Evolutionary conservation across 2,797 vertebrate genomes (phyloP).

Genomic region (Notolepis coatsorum): DNA sequence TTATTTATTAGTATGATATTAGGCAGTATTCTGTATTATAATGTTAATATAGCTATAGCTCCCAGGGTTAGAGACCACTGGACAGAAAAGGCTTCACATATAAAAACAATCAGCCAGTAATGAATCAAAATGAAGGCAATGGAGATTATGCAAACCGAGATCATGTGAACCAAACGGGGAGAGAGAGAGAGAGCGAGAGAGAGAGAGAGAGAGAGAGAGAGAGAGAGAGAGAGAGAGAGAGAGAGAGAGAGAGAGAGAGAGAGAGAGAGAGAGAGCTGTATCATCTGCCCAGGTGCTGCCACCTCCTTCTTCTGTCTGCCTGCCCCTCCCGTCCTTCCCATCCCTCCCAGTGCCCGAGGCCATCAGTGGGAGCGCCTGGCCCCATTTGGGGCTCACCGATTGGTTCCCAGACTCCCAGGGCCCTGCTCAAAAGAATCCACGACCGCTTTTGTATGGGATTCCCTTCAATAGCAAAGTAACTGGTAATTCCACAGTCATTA

Average conservation of each 20-base stretch:
- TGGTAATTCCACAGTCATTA: conserved; percentile 67
- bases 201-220: background rate
- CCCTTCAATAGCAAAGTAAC: conserved; percentile 74
- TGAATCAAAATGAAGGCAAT: too few relatives aligned
- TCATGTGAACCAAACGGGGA: too few relatives aligned
- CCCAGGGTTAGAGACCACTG: too few relatives aligned
- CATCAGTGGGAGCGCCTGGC: conserved; percentile 59
- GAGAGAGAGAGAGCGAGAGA: background rate
- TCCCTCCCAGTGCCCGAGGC: conserved; percentile 59
- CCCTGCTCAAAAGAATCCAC: conserved; percentile 76
- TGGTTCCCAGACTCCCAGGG: conserved; percentile 70
- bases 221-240: background rate
- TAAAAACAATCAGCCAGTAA: too few relatives aligned
- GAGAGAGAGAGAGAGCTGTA: background rate
- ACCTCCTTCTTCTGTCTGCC: conserved; percentile 28
- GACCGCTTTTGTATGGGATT: conserved; percentile 74
- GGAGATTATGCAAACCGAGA: too few relatives aligned
- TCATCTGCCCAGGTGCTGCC: too few relatives aligned
- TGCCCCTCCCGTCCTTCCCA: conserved; percentile 52
- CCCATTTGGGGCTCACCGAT: conserved; percentile 72
- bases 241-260: background rate
- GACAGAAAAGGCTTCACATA: too few relatives aligned
- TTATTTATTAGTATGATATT: too few relatives aligned
- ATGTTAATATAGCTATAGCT: too few relatives aligned
- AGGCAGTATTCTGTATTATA: too few relatives aligned